Evolutionary conservation across 2,888 invertebrate genomes (phyloP), one percentile per base, ranked within the genome.

Genomic region (Pheosia gnoma): DNA sequence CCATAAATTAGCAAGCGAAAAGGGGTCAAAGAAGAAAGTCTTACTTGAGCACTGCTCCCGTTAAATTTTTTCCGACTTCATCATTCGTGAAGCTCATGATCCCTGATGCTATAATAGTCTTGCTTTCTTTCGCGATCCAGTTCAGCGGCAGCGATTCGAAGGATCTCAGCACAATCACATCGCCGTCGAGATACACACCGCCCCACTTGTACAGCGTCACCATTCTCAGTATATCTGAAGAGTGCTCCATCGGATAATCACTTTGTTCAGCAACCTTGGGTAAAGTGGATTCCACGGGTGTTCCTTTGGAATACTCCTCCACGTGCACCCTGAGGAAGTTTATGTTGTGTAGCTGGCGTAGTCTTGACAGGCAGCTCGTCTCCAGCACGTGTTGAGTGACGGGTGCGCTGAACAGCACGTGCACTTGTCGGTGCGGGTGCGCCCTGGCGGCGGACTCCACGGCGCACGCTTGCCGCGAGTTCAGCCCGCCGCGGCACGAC

Each of bases 161-260:
- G 7, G 94, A 87, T 67, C 94, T 95, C 39, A 94, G 93, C 5
- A 96, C 95, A 10, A 97, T 94, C 1, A 96, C 95, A 81, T 97
- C 97, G 71, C 96, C 85, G 77, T 97, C 97, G 61, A 97, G 82
- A 80, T 97, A 97, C 57, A 96, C 95, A 0, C 97, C 97, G 7
- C 96, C 96, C 81, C 94, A 97, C 79, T 96, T 96, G 94, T 95
- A 96, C 5, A 97, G 85, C 0, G 95, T 95, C 56, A 96, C 77
- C 74, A 94, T 96, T 67, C 96, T 86, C 39, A 96, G 85, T 4
- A 96, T 89, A 76, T 96, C 96, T 59, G 95, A 95, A 59, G 95
- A 94, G 74, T 96, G 95, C 39, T 39, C 55, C 5, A 53, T 37
- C 4, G 13, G 36, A 8, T 10, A 43, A 0, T 0, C 9, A 10